phyloP scores from a whole-genome alignment of 2,888 invertebrate genomes.

The Scaptomyza tumidula region DNA sequence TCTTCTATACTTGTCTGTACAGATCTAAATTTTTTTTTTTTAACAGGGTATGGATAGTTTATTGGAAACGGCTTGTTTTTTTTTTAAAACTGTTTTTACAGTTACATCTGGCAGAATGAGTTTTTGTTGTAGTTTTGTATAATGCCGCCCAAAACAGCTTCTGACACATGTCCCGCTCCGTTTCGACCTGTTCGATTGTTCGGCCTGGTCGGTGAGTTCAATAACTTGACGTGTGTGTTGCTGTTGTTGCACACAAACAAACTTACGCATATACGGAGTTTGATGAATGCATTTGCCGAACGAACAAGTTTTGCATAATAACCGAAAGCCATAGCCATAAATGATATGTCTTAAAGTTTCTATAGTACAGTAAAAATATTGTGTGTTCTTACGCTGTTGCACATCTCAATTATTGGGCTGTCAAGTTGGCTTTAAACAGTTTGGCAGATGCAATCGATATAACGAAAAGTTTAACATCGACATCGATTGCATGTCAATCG shows the following conservation, averaged over 20 bases:
- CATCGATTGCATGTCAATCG: conserved; percentile 52
- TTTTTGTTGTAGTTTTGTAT: conserved; percentile 26
- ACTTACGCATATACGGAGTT: conserved; percentile 28
- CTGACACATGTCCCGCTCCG: conserved; percentile 60
- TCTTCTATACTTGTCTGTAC: not conserved
- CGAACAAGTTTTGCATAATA: conserved; percentile 80
- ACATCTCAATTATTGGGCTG: conserved; percentile 67
- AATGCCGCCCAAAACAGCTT: conserved; percentile 58
- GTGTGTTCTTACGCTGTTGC: conserved; percentile 43
- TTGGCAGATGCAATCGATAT: conserved; percentile 66
- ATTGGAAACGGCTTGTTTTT: conserved; percentile 5
- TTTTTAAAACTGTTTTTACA: conserved; percentile 31
- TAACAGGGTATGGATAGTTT: conserved; percentile 25
- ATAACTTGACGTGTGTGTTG: conserved; percentile 58
- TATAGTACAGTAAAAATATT: conserved; percentile 41
- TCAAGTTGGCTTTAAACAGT: conserved; percentile 41
- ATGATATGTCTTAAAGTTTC: conserved; percentile 60
- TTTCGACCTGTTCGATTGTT: conserved; percentile 52
- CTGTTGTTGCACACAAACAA: not conserved
- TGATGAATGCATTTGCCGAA: conserved; percentile 73
- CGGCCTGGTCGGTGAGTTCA: conserved; percentile 70
- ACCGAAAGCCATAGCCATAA: conserved; percentile 54
- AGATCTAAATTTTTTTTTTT: not conserved
- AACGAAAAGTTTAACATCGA: conserved; percentile 36
- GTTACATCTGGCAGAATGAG: conserved; percentile 35